phyloP scores from a whole-genome alignment of 2,888 invertebrate species.

The Tetranychus piercei region DNA sequence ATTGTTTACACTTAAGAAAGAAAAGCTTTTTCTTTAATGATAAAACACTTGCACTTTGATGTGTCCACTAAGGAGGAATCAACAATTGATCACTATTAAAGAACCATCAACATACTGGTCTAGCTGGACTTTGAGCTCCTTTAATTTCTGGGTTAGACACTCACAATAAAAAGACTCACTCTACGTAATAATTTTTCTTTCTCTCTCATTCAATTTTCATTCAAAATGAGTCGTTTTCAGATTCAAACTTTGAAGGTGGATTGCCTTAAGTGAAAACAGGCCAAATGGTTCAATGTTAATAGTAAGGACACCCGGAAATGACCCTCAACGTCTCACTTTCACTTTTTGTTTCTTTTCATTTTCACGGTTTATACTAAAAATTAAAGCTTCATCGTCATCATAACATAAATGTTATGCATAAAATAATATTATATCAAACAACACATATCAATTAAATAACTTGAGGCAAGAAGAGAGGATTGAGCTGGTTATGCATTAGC shows the following conservation, averaged over 20 bases:
- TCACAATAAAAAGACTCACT: neutral
- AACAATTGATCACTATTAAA: neutral
- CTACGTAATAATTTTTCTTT: neutral
- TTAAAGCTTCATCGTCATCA: neutral
- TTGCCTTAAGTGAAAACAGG: neutral
- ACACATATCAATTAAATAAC: neutral
- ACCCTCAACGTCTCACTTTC: neutral
- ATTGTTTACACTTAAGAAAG: neutral
- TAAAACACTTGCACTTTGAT: neutral
- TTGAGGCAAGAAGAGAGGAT: neutral
- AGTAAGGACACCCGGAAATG: neutral
- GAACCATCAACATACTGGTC: neutral
- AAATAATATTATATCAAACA: neutral
- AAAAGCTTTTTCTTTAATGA: neutral
- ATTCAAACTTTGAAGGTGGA: neutral
- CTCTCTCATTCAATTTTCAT: neutral
- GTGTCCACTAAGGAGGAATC: neutral
- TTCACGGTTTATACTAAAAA: neutral
- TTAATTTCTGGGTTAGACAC: neutral
- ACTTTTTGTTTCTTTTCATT: neutral
- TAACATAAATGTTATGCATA: neutral
- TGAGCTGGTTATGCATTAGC: neutral
- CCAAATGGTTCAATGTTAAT: slow-evolving; percentile 1
- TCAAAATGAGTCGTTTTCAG: neutral
- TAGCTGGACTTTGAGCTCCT: neutral